Base-by-base conservation (phyloP, 2,113 vertebrate species). In the Dendrocopos noguchii region DNA sequence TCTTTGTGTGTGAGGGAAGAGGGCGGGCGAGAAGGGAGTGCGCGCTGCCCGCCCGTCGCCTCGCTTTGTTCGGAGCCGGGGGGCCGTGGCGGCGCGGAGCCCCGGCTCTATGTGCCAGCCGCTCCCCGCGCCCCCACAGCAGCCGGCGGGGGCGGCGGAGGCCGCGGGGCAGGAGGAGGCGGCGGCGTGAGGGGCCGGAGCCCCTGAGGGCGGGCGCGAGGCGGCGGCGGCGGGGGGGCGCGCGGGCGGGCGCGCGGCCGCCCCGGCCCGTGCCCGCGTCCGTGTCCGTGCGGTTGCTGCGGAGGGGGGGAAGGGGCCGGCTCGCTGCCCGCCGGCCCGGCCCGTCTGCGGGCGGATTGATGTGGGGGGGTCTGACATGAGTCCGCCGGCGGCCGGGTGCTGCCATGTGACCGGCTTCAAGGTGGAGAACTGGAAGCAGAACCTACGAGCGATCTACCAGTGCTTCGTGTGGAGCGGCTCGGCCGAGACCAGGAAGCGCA, bases 391-490 rank as follows among this genome's bases (percentile, higher is more conserved):
- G 94, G 98, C 98, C 90, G 98, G 99, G 96, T 99, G 99, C 97
- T 98, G 98, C 95, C 99, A 99, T 98, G 98, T 99, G 98, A 98
- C 97, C 97, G 97, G 98, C 97, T 99, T 98, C 98, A 99, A 99
- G 98, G 99, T 99, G 98, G 99, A 99, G 96, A 99, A 99, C 98
- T 99, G 99, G 99, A 99, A 99, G 97, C 99, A 99, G 98, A 99
- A 99, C 97, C 98, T 99, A 96, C 98, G 99, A 86, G 98, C 99
- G 61, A 99, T 99, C 92, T 99, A 99, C 97, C 99, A 99, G 97
- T 99, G 99, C 96, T 99, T 99, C 98, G 99, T 99, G 92, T 99
- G 99, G 99, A 99, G 98, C 95, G 99, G 98, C 70, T 98, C 99
- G 57, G 98, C 98, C 20, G 99, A 99, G 98, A 99, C 98, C 97